These are phyloP conservation scores for Microplitis deprimator DNA, from an alignment of 2,888 invertebrate species.

Conservation along the genomic window DNA sequence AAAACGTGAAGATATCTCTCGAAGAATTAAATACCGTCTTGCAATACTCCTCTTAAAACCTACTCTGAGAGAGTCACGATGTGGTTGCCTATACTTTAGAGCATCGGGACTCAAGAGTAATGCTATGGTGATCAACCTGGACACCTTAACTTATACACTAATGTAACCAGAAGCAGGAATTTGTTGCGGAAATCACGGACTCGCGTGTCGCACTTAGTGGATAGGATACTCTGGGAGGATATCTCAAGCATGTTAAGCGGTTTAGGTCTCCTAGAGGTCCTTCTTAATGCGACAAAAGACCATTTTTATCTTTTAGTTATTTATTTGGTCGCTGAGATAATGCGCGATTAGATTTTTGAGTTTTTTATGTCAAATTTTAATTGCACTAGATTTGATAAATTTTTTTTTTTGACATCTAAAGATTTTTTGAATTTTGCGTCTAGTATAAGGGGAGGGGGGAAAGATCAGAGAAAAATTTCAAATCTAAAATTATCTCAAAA, in stretches of 20 bases:
- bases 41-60: too few species aligned
- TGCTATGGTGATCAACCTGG: conserved; percentile 16
- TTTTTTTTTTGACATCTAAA: too few species aligned
- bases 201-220: conserved; percentile 5
- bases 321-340: too few species aligned
- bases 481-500: too few species aligned
- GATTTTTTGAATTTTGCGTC: too few species aligned
- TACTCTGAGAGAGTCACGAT: conserved; percentile 32
- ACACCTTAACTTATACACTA: conserved; percentile 25
- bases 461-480: too few species aligned
- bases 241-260: conserved; percentile 11
- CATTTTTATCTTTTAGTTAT: not conserved
- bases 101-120: not conserved
- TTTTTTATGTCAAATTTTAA: too few species aligned
- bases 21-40: conserved; percentile 36
- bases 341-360: too few species aligned
- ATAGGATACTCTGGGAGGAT: not conserved
- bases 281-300: not conserved
- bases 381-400: too few species aligned
- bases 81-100: conserved; percentile 22
- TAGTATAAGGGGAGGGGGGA: too few species aligned
- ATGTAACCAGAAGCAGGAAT: conserved; percentile 22
- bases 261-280: not conserved
- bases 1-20: conserved; percentile 57
- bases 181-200: conserved; percentile 29